Percentiles rank a stretch among this genome's conserved stretches.
phyloP scores from a whole-genome alignment of 2,888 invertebrate species.

The Melanchra persicariae region DNA sequence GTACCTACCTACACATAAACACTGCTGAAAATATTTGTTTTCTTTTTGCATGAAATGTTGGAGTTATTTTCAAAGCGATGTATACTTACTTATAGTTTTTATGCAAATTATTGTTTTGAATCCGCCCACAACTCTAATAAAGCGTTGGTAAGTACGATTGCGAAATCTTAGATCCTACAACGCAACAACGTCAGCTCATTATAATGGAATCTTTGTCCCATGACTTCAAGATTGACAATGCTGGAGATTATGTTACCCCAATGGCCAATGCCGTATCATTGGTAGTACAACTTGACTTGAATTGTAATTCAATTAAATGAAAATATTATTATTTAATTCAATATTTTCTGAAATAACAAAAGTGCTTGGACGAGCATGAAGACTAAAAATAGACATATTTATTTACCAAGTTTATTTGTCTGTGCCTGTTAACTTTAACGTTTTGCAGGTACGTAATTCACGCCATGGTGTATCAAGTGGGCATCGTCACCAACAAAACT shows the following conservation, averaged over 20 bases:
- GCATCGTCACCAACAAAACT: conserved; percentile 84
- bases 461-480: conserved; percentile 85
- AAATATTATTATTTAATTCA: too few species aligned
- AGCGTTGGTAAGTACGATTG: background rate
- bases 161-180: background rate
- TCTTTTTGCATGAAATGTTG: background rate
- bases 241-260: background rate
- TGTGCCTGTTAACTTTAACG: background rate
- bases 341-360: background rate
- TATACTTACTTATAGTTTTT: background rate
- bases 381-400: background rate
- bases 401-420: background rate
- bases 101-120: too few species aligned
- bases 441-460: conserved; percentile 83
- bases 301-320: too few species aligned
- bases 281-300: too few species aligned
- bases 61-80: background rate
- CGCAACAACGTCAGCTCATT: background rate
- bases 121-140: too few species aligned
- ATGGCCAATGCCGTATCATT: too few species aligned
- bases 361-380: background rate
- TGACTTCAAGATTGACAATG: background rate
- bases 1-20: conserved; percentile 29
- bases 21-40: background rate
- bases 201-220: background rate